Evolutionary conservation across 2,888 invertebrate genomes (phyloP).

Genomic region (Netelia virgata): DNA sequence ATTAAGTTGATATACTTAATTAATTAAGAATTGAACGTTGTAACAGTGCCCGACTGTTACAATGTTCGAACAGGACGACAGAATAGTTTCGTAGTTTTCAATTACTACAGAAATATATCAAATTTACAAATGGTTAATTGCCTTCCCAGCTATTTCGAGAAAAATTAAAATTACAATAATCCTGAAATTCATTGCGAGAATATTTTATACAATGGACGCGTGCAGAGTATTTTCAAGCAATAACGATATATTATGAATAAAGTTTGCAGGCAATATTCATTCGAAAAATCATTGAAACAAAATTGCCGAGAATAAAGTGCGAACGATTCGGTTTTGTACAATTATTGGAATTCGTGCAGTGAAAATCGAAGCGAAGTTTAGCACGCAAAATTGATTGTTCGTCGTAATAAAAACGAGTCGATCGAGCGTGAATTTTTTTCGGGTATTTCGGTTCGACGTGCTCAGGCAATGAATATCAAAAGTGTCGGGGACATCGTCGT

Average conservation of each 20-base stretch:
- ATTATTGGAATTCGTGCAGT: neutral
- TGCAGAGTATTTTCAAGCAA: neutral
- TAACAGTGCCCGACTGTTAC: too few relatives aligned
- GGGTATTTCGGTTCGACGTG: neutral
- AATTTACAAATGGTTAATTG: too few relatives aligned
- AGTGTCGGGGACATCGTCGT: neutral
- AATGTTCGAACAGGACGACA: too few relatives aligned
- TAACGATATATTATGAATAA: too few relatives aligned
- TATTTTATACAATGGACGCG: neutral
- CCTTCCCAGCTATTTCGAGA: too few relatives aligned
- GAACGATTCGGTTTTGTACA: too few relatives aligned
- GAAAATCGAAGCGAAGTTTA: slow-evolving; percentile 15
- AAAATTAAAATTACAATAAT: too few relatives aligned
- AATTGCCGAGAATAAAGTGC: too few relatives aligned
- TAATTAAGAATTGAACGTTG: too few relatives aligned
- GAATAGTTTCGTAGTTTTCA: neutral
- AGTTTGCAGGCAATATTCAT: too few relatives aligned
- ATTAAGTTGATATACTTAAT: too few relatives aligned
- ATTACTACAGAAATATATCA: neutral
- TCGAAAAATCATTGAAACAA: too few relatives aligned
- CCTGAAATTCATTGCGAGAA: neutral
- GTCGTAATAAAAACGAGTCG: neutral
- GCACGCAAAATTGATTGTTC: slow-evolving; percentile 21
- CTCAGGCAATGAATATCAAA: neutral
- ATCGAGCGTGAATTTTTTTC: neutral